Base-by-base conservation (phyloP, 2,797 vertebrate species). In the Odontamblyopus rebecca region DNA sequence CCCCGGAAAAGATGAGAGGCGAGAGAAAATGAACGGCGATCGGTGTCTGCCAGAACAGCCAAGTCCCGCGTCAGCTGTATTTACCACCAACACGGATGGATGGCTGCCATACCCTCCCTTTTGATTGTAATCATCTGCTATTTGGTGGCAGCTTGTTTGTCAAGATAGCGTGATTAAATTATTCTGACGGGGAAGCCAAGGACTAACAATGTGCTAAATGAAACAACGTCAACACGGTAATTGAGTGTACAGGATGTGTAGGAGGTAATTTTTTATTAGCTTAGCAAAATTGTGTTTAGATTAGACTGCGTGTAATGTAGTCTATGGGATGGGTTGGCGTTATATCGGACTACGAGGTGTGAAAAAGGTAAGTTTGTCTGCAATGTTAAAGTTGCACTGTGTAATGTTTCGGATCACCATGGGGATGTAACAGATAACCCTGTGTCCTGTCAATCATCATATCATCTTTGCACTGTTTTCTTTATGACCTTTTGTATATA, bases 1-100 rank as follows among this genome's bases (percentile, higher is more conserved):
- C 72, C 80, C 78, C 67, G 81, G 81, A 89, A 82, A 73, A 83
- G 85, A 83, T 74, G 82, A 83, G 84, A 83, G 74, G 74, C 62
- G 27, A 74, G 59, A 82, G 66, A 54, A 71, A 84, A 85, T 86
- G 84, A 83, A 78, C 86, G 71, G 76, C 16, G 65, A 77, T 89
- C 78, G 87, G 79, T 50, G 67, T 80, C 84, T 26, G 50, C 78
- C 80, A 75, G 74, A 59, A 51, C 32, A 76, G 71, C 72, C 61
- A 35, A 61, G n/a, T 80, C 69, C 56, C 0, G 12, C 78, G 30
- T 59, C 59, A 57, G 71, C 19, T 68, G 76, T 80, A 77, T 84
- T 78, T 81, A 78, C 71, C 61, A 70, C 62, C 65, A 50, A 74
- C 69, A 62, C 57, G 60, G 59, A 65, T 78, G 86, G 75, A 77